Base-by-base conservation (phyloP, 2,113 vertebrate species). In the Zosterops borbonicus region DNA sequence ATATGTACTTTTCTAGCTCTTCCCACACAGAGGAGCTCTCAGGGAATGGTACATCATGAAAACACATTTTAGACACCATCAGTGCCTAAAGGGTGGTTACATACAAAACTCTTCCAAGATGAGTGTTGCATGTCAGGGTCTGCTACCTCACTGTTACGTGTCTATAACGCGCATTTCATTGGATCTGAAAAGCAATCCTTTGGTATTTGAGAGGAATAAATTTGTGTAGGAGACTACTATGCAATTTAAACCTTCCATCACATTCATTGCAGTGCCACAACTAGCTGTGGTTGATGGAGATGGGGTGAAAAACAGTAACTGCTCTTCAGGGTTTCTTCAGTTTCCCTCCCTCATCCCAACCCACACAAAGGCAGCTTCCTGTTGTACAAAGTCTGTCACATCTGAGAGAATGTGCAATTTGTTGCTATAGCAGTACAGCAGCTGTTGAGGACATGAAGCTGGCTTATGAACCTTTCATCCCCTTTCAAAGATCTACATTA, bases 81-180 rank as follows among this genome's bases (percentile, higher is more conserved):
- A 37, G 12, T 35, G 25, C 12, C 60, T 79, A 29, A 23, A 28
- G 24, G 2, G 6, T 31, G 11, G 25, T 58, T 81, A 37, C 2
- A 0, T 18, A 58, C 46, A 63, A 85, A 79, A 41, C 12, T 68
- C 20, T 89, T 92, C 52, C 39, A 47, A 47, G 12, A 39, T 24
- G 8, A 74, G 11, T 23, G 29, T 9, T 46, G 29, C 28, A 33
- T 9, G 0, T 46, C 10, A 33, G 28, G 11, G 9, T n/a, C 62
- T 81, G 31, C 29, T 80, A 25, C n/a, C 31, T 18, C 58, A 41
- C 17, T 5, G 5, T 59, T 50, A 37, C 14, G 22, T 0, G 0
- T 46, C 46, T 55, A 0, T 42, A 31, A 28, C 4, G 20, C 1
- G 1, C 33, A 77, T n/a, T 78, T 75, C 16, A 41, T 2, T 67